Evolutionary conservation across 2,888 invertebrate species (phyloP).

Genomic region (Tetanocera ferruginea): DNA sequence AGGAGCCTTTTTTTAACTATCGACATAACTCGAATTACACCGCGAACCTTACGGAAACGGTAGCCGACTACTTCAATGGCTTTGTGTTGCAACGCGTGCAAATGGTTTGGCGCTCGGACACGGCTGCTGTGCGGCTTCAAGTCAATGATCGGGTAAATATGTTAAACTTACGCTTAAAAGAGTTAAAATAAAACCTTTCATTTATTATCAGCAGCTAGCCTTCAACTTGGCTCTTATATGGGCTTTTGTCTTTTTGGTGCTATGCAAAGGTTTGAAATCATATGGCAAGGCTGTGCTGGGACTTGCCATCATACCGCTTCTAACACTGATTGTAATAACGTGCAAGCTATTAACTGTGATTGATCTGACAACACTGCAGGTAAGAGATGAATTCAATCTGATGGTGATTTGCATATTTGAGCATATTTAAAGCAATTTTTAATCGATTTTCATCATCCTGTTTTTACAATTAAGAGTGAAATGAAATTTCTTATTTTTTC

Average conservation of each 20-base stretch:
- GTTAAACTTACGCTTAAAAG: neutral
- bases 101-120: constrained; percentile 64
- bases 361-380: constrained; percentile 54
- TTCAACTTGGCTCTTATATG: constrained; percentile 92
- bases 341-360: constrained; percentile 49
- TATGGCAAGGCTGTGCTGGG: constrained; percentile 75
- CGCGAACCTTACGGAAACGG: constrained; percentile 79
- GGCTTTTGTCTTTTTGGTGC: constrained; percentile 89
- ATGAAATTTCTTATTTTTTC: no score
- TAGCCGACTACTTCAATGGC: constrained; percentile 88
- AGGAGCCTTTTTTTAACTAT: constrained; percentile 66
- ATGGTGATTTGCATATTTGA: no score
- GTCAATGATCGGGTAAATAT: constrained; percentile 66
- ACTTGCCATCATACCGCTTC: constrained; percentile 83
- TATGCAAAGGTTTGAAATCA: constrained; percentile 85
- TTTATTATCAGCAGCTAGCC: constrained; percentile 78
- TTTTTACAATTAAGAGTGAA: no score
- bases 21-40: constrained; percentile 71
- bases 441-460: no score
- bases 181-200: neutral
- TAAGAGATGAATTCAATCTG: constrained; percentile 42
- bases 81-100: constrained; percentile 78
- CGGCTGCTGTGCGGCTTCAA: constrained; percentile 61
- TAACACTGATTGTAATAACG: constrained; percentile 72
- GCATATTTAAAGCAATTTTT: no score